A percentile compares a stretch with the other conserved stretches of the same genome.
Conservation (phyloP, 2,888 invertebrate genomes). For the Scrobipalpa atriplicella region DNA sequence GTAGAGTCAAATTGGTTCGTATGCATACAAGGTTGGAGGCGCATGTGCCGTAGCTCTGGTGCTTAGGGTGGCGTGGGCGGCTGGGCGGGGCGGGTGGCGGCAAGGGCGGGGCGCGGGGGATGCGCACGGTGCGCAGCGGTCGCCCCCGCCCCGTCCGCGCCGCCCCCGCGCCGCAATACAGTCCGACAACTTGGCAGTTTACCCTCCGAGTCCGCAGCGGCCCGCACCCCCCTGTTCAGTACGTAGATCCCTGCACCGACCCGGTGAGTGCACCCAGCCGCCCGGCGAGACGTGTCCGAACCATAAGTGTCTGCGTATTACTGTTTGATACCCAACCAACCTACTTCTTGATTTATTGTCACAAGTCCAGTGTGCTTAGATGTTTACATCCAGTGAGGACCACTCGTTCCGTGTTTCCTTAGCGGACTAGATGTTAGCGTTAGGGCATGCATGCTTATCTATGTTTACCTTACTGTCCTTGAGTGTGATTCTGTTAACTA, state of each 20-base stretch:
- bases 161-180: conserved; percentile 50
- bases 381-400: conserved; percentile 56
- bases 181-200: conserved; percentile 49
- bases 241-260: conserved; percentile 51
- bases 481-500: conserved; percentile 57
- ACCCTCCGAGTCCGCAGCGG: conserved; percentile 47
- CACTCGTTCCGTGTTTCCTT: conserved; percentile 55
- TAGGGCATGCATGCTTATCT: conserved; percentile 77
- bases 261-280: conserved; percentile 61
- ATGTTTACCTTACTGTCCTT: conserved; percentile 63
- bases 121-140: conserved; percentile 40
- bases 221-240: conserved; percentile 47
- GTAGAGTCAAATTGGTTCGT: conserved; percentile 53
- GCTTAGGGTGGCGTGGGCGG: conserved; percentile 35
- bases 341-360: conserved; percentile 51
- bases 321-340: conserved; percentile 45
- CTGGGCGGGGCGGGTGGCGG: conserved; percentile 33
- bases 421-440: conserved; percentile 71
- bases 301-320: conserved; percentile 43
- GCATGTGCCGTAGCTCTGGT: conserved; percentile 49
- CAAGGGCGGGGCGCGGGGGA: conserved; percentile 32
- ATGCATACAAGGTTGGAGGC: conserved; percentile 34
- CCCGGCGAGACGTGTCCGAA: conserved; percentile 32
- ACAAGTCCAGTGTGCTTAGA: conserved; percentile 65
- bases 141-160: conserved; percentile 42